Evolutionary conservation across 1,140 invertebrate genomes (phyloP).

Genomic region (Macrosteles quadrilineatus): DNA sequence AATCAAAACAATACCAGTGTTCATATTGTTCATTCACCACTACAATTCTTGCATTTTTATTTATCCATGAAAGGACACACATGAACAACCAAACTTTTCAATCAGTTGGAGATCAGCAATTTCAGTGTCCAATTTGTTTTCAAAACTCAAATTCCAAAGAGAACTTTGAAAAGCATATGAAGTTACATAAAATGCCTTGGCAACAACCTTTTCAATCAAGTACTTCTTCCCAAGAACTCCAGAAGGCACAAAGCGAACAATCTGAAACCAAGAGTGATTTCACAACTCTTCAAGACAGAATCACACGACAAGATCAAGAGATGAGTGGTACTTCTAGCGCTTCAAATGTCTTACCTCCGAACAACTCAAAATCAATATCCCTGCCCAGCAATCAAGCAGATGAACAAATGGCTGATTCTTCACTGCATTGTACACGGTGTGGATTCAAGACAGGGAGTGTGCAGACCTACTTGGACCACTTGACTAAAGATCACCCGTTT

Average conservation of each 20-base stretch:
- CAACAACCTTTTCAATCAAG: background rate
- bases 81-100: background rate
- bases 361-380: background rate
- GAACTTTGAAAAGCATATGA: conserved; percentile 35
- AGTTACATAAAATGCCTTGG: conserved; percentile 21
- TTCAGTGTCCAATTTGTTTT: conserved; percentile 63
- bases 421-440: conserved; percentile 6
- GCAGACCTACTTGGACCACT: background rate
- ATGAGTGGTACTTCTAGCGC: background rate
- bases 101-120: conserved; percentile 25
- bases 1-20: conserved; percentile 74
- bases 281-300: background rate
- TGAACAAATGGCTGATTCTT: background rate
- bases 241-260: background rate
- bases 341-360: no score
- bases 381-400: background rate
- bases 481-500: background rate
- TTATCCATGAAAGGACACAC: conserved; percentile 87
- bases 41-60: conserved; percentile 82
- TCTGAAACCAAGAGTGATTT: conserved; percentile 2
- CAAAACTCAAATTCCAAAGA: conserved; percentile 52
- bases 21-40: conserved; percentile 88
- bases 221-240: background rate
- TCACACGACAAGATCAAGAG: background rate
- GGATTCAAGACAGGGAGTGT: conserved; percentile 1